Base-by-base conservation (phyloP, 2,797 vertebrate species). In the Mormyrops attenuatus region DNA sequence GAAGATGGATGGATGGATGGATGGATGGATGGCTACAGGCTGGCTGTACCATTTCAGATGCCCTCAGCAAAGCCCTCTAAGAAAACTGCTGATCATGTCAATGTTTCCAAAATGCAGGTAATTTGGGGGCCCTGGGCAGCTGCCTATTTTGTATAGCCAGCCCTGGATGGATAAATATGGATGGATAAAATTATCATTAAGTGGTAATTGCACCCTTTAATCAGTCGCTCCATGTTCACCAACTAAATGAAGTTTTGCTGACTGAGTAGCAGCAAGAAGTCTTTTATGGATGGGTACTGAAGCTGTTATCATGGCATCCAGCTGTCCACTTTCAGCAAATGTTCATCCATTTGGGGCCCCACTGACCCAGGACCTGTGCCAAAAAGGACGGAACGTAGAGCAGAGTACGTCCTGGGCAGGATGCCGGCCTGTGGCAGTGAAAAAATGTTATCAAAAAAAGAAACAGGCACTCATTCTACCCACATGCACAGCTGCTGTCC, bases 101-200 rank as follows among this genome's bases (percentile, higher is more conserved):
- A 15, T 5, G 9, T 7, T 26, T 69, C 63, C 26, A 69, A 11
- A 34, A 2, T 15, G 66, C 66, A 15, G 66, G 66, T 73, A 5
- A 34, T 34, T 73, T 13, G 13, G 66, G 66, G 66, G 13, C 30
- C 13, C 66, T 34, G 11, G 26, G 26, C 11, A 69, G 11, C 11
- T 15, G 11, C 26, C 0, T 69, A 34, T 69, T 69, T 5, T 69
- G 66, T 34, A 13, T 34, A 69, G 66, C 30, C 30, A 69, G 66
- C 30, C 66, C 66, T 17, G 30, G 30, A 38, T 73, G 30, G 66
- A 17, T 73, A 73, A 73, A 73, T 34, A 80, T 80, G 73, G 73
- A 80, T 80, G 73, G 38, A n/a, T n/a, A 80, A 44, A 41, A 80
- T 80, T 44, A 80, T 80, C 41, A 80, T 80, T n/a, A 80, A 80